phyloP scores from a whole-genome alignment of 2,797 vertebrate genomes.

The Pangasius djambal region DNA sequence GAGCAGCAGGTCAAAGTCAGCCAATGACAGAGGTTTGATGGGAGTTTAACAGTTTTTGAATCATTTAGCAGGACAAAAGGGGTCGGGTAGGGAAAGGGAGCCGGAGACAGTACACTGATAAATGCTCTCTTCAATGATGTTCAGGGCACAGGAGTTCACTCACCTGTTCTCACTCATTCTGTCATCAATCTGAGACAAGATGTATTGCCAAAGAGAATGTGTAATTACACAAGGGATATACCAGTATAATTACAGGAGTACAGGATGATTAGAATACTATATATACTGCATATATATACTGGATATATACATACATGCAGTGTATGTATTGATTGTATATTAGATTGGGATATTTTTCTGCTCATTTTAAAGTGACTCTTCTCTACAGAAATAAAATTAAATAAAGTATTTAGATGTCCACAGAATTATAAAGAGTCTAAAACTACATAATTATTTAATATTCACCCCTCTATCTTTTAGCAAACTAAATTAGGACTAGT shows the following conservation, averaged over 20 bases:
- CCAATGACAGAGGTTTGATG: conserved; percentile 65
- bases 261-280: neutral
- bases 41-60: conserved; percentile 64
- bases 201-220: neutral
- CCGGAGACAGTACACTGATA: conserved; percentile 60
- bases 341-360: neutral
- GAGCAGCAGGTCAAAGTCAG: conserved; percentile 72
- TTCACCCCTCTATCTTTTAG: neutral
- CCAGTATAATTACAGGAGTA: neutral
- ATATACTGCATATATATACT: neutral
- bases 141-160: conserved; percentile 37
- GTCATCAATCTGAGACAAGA: conserved; percentile 30
- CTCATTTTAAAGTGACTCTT: neutral
- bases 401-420: neutral
- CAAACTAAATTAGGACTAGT: neutral
- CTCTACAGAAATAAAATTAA: neutral
- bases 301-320: neutral
- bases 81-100: neutral
- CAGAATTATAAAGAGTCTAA: neutral
- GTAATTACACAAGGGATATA: conserved; percentile 11
- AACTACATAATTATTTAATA: neutral
- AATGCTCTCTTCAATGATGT: conserved; percentile 40
- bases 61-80: conserved; percentile 50
- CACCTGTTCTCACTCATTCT: conserved; percentile 29
- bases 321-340: neutral